Conservation (phyloP, 2,888 invertebrate species). For the Volucella inflata region DNA sequence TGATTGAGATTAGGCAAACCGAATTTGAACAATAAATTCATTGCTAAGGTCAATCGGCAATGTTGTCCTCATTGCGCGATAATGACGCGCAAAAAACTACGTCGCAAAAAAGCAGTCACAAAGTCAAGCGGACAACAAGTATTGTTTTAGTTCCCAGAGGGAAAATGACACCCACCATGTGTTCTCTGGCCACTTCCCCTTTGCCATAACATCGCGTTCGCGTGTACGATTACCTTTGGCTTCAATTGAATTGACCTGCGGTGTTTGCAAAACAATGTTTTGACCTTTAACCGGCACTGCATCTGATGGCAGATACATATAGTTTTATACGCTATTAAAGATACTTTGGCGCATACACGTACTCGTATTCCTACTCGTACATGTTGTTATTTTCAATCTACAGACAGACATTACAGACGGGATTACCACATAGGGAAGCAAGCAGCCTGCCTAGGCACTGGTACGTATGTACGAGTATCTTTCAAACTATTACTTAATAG, state of each 20-base stretch:
- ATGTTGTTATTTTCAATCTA: conserved; percentile 56
- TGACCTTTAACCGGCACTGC: conserved; percentile 46
- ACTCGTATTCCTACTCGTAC: not conserved
- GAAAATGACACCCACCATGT: not conserved
- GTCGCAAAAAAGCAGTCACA: conserved; percentile 12
- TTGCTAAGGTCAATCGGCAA: conserved; percentile 65
- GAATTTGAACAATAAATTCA: conserved; percentile 62
- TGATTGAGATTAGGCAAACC: conserved; percentile 61
- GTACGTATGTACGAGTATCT: not conserved
- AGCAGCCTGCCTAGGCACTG: not conserved
- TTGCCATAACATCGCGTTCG: conserved; percentile 14
- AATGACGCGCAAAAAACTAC: conserved; percentile 2
- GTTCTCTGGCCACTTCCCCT: not conserved
- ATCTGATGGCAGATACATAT: conserved; percentile 9
- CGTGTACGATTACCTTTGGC: conserved; percentile 45
- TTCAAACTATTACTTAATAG: conserved; percentile 72
- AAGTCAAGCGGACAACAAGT: conserved; percentile 15
- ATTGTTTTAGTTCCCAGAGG: conserved; percentile 44
- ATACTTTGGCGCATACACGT: too few relatives aligned
- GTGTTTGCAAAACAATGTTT: conserved; percentile 30
- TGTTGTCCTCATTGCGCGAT: conserved; percentile 9
- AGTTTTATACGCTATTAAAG: too few relatives aligned
- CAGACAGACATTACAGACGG: conserved; percentile 35
- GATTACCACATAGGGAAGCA: conserved; percentile 52
- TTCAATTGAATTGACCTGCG: conserved; percentile 72